A percentile compares a stretch with the other conserved stretches of the same genome.
These are phyloP conservation scores for Cotesia chilonis DNA, from an alignment of 1,140 invertebrate genomes.

Conservation along the genomic window DNA sequence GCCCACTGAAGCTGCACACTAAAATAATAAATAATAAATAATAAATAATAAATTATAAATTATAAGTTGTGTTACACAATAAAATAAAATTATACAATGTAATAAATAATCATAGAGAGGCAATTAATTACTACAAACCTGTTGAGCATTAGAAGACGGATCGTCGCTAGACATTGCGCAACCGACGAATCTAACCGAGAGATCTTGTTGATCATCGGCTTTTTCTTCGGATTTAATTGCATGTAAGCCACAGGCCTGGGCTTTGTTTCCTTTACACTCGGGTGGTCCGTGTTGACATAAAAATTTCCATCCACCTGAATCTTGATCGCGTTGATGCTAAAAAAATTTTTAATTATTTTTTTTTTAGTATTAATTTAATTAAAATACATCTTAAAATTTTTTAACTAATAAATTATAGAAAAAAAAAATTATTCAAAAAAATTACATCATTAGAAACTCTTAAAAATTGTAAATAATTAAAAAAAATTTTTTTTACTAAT, in stretches of 20 bases:
- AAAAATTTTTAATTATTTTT: not conserved
- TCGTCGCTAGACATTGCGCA: conserved; percentile 12
- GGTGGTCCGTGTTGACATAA: conserved; percentile 73
- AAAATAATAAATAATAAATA: conserved; percentile 39
- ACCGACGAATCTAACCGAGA: conserved; percentile 19
- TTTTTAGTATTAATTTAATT: no score
- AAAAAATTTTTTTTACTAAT: no score
- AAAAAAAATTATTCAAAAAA: no score
- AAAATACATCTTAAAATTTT: no score
- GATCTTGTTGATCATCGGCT: not conserved
- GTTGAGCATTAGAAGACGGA: not conserved
- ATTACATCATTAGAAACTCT: no score
- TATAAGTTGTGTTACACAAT: not conserved
- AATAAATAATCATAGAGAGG: conserved; percentile 54
- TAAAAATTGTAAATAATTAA: no score
- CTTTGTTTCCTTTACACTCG: conserved; percentile 30
- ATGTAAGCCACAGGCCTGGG: conserved; percentile 44
- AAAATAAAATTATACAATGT: no score
- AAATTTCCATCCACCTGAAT: conserved; percentile 66
- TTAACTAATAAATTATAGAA: no score
- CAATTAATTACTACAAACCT: conserved; percentile 68
- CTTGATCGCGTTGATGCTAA: conserved; percentile 49
- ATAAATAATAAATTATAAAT: conserved; percentile 37
- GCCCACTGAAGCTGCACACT: conserved; percentile 65
- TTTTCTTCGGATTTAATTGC: conserved; percentile 40